Conservation (phyloP, 2,888 invertebrate species). For the Mellilla xanthometata region DNA sequence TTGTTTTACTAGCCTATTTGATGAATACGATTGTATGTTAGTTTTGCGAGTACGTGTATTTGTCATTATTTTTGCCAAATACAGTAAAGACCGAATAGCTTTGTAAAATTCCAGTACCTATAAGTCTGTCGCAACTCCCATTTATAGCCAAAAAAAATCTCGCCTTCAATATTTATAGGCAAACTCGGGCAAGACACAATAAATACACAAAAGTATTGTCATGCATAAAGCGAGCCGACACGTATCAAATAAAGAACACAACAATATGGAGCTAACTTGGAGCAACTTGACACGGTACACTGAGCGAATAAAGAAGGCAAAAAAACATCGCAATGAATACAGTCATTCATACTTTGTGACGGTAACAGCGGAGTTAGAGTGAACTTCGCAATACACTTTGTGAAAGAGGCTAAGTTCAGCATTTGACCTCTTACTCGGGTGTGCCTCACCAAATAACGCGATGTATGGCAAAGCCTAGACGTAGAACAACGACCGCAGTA, state of each 20-base stretch:
- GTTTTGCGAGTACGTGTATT: too few species aligned
- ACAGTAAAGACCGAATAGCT: too few species aligned
- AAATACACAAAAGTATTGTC: slow-evolving; percentile 27
- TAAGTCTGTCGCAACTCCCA: background rate
- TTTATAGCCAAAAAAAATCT: slow-evolving; percentile 1
- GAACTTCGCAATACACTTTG: slow-evolving; percentile 62
- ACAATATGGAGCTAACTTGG: slow-evolving; percentile 41
- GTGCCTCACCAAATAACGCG: slow-evolving; percentile 50
- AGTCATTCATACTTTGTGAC: slow-evolving; percentile 38
- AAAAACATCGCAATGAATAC: slow-evolving; percentile 39
- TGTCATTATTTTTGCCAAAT: too few species aligned
- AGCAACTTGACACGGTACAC: slow-evolving; percentile 35
- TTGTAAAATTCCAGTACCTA: too few species aligned
- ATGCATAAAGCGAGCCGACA: slow-evolving; percentile 24
- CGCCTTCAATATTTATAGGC: background rate
- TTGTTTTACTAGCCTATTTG: too few species aligned
- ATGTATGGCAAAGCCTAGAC: slow-evolving; percentile 47
- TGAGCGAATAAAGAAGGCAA: slow-evolving; percentile 41
- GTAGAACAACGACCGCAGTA: slow-evolving; percentile 15
- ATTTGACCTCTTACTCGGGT: slow-evolving; percentile 55
- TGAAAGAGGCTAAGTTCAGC: slow-evolving; percentile 48
- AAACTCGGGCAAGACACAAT: slow-evolving; percentile 17
- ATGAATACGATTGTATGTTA: too few species aligned
- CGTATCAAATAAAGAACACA: slow-evolving; percentile 40
- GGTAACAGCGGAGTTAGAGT: slow-evolving; percentile 44